Evolutionary conservation across 1,140 invertebrate genomes (phyloP).

Genomic region (Scaptodrosophila lebanonensis): DNA sequence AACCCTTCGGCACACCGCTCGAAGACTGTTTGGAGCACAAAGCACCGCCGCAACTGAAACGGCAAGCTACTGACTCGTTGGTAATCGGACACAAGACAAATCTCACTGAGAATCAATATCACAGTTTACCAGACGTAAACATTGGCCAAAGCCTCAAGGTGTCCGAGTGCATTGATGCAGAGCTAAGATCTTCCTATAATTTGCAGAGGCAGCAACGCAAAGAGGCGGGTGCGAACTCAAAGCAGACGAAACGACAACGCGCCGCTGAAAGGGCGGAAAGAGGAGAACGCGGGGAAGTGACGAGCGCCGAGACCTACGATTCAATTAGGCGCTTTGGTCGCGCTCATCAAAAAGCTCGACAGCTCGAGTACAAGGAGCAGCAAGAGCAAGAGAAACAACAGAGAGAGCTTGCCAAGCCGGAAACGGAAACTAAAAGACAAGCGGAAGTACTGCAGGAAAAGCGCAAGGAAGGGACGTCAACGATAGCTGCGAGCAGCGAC

Average conservation of each 20-base stretch:
- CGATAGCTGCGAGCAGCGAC: constrained; percentile 3
- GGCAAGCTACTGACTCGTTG: constrained; percentile 46
- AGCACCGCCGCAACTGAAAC: constrained; percentile 32
- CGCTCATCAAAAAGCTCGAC: constrained; percentile 64
- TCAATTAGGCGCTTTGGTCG: constrained; percentile 70
- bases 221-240: constrained; percentile 40
- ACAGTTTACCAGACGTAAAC: constrained; percentile 83
- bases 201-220: constrained; percentile 61
- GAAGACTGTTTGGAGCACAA: constrained; percentile 16
- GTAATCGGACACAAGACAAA: constrained; percentile 47
- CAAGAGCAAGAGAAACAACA: constrained; percentile 34
- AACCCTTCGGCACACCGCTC: constrained; percentile 20
- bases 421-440: constrained; percentile 24
- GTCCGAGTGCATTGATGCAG: constrained; percentile 83
- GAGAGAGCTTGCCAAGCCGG: constrained; percentile 23
- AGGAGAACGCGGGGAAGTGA: constrained; percentile 41
- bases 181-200: constrained; percentile 79
- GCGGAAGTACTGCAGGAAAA: constrained; percentile 3
- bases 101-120: constrained; percentile 81
- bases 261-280: neutral
- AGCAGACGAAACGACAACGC: constrained; percentile 1
- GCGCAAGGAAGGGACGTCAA: constrained; percentile 24
- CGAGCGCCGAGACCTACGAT: constrained; percentile 66
- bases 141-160: constrained; percentile 82
- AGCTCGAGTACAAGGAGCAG: constrained; percentile 52